These are phyloP conservation scores for Sebastiscus tertius DNA, from an alignment of 2,797 vertebrate genomes.

Conservation along the genomic window DNA sequence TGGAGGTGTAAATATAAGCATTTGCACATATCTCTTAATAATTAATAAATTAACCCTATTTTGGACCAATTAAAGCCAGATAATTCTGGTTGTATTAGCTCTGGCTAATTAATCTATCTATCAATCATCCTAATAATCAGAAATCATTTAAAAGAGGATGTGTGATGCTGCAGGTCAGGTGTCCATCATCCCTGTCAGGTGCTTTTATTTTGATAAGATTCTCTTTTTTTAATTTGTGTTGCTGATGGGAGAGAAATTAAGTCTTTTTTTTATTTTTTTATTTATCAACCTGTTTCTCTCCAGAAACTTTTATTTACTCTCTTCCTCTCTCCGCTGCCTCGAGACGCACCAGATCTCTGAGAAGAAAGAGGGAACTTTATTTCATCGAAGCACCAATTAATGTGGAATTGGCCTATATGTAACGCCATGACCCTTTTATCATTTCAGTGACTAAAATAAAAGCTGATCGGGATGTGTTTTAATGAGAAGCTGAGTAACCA, in stretches of 20 bases:
- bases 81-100: constrained; percentile 27
- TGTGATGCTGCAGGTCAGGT: background rate
- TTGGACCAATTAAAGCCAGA: constrained; percentile 32
- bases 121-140: constrained; percentile 1
- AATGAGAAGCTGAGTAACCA: background rate
- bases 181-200: background rate
- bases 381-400: constrained; percentile 5
- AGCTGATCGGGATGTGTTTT: constrained; percentile 12
- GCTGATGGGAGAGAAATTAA: background rate
- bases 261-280: background rate
- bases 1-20: constrained; percentile 48
- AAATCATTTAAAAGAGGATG: background rate
- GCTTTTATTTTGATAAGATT: background rate
- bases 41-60: constrained; percentile 19
- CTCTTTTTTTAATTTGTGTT: background rate
- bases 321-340: background rate
- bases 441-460: constrained; percentile 16
- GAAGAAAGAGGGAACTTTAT: constrained; percentile 5
- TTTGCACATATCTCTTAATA: constrained; percentile 45
- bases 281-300: background rate
- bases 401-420: background rate
- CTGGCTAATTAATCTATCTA: constrained; percentile 20
- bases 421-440: constrained; percentile 9
- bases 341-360: constrained; percentile 24
- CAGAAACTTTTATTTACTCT: background rate